phyloP scores from a whole-genome alignment of 2,888 invertebrate genomes.

The Drosophila atripex region DNA sequence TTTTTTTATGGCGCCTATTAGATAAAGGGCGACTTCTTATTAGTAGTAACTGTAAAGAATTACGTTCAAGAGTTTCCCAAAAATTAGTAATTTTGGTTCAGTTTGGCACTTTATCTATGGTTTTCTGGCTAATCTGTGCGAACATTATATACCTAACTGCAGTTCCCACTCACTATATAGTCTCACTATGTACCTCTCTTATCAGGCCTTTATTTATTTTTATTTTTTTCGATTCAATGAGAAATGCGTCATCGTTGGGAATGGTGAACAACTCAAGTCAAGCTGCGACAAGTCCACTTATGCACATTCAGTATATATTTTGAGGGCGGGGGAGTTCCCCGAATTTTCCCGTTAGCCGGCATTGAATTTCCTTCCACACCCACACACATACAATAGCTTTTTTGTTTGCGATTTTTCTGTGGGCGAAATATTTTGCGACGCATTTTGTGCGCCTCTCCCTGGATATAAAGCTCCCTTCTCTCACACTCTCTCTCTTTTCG shows the following conservation, averaged over 20 bases:
- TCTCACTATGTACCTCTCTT: conserved; percentile 21
- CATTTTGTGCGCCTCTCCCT: conserved; percentile 57
- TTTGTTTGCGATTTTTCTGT: conserved; percentile 54
- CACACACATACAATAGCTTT: conserved; percentile 19
- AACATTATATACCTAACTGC: conserved; percentile 9
- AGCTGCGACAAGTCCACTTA: too few relatives aligned
- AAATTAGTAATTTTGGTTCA: too few relatives aligned
- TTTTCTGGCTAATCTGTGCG: conserved; percentile 1
- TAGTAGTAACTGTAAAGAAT: too few relatives aligned
- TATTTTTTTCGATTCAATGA: conserved; percentile 18
- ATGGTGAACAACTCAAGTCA: too few relatives aligned
- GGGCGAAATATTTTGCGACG: conserved; percentile 68
- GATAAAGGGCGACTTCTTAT: not conserved
- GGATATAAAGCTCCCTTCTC: conserved; percentile 34
- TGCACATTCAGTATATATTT: too few relatives aligned
- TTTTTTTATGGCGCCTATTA: conserved; percentile 7
- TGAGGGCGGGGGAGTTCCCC: conserved; percentile 27
- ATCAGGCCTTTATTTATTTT: conserved; percentile 23
- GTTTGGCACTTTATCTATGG: too few relatives aligned
- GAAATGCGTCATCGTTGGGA: conserved; percentile 37
- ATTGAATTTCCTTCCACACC: conserved; percentile 54
- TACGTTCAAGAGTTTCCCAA: too few relatives aligned
- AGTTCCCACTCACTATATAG: conserved; percentile 8
- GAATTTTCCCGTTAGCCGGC: conserved; percentile 19
- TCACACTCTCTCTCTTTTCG: conserved; percentile 6